A percentile compares a stretch with the other conserved stretches of the same genome.
Conservation (phyloP, 92 coral and sea anemone species). For the Porites lobata region DNA sequence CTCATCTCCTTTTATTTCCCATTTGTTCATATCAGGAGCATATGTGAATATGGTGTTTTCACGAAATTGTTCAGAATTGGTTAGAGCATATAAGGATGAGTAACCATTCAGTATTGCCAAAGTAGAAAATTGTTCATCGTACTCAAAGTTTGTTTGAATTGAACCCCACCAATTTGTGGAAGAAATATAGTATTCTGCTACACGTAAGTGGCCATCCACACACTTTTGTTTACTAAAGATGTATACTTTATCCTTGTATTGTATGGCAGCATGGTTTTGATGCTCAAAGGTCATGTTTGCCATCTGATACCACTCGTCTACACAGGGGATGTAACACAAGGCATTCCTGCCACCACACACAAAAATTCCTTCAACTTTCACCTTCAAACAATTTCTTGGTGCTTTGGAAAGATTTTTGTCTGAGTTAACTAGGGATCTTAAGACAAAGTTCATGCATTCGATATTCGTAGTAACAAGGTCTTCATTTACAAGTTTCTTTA, state of each 20-base stretch:
- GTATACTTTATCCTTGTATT: slow-evolving; percentile 6
- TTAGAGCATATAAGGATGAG: neutral
- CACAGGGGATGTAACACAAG: neutral
- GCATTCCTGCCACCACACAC: slow-evolving; percentile 11
- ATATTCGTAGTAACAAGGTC: neutral
- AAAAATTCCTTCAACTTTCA: neutral
- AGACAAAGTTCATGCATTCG: neutral
- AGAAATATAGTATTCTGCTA: neutral
- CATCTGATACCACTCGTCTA: slow-evolving; percentile 3
- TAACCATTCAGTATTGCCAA: neutral
- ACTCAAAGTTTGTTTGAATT: neutral
- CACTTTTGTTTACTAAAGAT: neutral
- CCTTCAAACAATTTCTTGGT: slow-evolving; percentile 22
- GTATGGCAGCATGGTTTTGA: neutral
- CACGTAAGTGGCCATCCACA: neutral
- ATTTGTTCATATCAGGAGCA: neutral
- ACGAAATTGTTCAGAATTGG: neutral
- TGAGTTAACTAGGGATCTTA: neutral
- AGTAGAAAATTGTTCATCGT: neutral
- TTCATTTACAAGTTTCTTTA: neutral
- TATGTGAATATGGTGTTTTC: neutral
- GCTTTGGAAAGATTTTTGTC: neutral
- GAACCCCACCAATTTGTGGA: neutral
- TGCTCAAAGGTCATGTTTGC: neutral
- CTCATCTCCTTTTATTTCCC: neutral